Percentiles rank a stretch among this genome's conserved stretches.
phyloP scores from a whole-genome alignment of 1,140 invertebrate genomes.

The Geopemphigus sp. region DNA sequence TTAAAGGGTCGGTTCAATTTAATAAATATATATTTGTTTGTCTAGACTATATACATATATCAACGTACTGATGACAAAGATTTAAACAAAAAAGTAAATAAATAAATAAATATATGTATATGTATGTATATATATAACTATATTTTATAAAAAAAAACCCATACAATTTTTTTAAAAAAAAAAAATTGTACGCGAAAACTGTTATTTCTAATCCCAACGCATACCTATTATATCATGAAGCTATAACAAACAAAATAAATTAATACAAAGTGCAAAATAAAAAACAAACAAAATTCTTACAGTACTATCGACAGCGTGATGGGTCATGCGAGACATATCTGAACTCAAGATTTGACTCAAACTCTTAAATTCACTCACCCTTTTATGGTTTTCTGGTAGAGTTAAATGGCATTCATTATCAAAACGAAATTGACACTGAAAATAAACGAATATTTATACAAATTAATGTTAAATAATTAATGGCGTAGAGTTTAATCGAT shows the following conservation, averaged over 20 bases:
- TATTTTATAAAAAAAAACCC: no score
- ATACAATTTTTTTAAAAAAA: not conserved
- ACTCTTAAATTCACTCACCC: conserved; percentile 72
- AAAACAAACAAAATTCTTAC: conserved; percentile 59
- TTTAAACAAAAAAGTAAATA: no score
- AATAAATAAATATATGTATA: no score
- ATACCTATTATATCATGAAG: not conserved
- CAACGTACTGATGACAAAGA: no score
- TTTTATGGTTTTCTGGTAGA: conserved; percentile 90
- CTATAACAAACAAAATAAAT: conserved; percentile 53
- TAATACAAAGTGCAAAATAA: conserved; percentile 54
- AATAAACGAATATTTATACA: conserved; percentile 41
- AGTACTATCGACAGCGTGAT: conserved; percentile 60
- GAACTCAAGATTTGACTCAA: conserved; percentile 38
- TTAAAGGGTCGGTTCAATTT: no score
- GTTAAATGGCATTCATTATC: conserved; percentile 96
- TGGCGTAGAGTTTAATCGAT: no score
- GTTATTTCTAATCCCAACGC: not conserved
- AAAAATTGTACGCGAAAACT: not conserved
- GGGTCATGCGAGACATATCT: conserved; percentile 53
- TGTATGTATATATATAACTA: no score
- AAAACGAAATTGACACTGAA: conserved; percentile 95
- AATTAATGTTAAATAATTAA: not conserved
- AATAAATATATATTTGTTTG: no score
- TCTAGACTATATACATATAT: no score